These are phyloP conservation scores for Euglossa dilemma DNA, from an alignment of 1,140 invertebrate genomes.

Conservation along the genomic window DNA sequence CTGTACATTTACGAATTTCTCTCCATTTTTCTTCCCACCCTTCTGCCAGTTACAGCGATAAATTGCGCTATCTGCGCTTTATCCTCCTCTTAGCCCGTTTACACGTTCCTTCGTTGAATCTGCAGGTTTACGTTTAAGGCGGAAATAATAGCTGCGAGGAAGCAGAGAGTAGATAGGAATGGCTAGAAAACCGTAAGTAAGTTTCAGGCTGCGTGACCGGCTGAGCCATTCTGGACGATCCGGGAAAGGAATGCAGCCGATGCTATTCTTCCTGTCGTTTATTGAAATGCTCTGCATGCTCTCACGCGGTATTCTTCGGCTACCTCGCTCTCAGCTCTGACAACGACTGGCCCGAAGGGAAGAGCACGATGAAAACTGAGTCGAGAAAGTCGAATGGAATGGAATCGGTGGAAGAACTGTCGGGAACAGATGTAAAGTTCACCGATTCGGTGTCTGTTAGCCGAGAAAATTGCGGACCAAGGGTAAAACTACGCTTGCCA, in stretches of 20 bases:
- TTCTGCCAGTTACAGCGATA: conserved; percentile 16
- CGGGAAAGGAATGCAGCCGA: conserved; percentile 21
- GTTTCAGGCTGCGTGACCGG: conserved; percentile 15
- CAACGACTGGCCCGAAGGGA: neutral
- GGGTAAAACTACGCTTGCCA: conserved; percentile 29
- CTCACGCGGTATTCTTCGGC: conserved; percentile 46
- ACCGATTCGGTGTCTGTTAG: conserved; percentile 52
- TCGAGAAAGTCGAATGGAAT: conserved; percentile 36
- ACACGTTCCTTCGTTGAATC: neutral
- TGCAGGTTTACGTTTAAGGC: conserved; percentile 31
- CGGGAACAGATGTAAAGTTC: conserved; percentile 51
- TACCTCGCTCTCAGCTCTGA: neutral
- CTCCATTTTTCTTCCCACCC: neutral
- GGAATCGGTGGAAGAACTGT: conserved; percentile 40
- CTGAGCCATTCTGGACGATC: conserved; percentile 19
- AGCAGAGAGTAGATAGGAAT: neutral
- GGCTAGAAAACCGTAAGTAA: conserved; percentile 20
- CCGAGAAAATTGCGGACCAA: conserved; percentile 22
- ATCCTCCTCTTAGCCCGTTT: neutral
- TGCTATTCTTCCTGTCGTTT: conserved; percentile 56
- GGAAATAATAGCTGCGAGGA: conserved; percentile 49
- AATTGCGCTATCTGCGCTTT: conserved; percentile 38
- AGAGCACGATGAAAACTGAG: conserved; percentile 17
- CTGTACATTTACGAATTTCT: conserved; percentile 40
- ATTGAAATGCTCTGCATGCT: conserved; percentile 66